These are phyloP conservation scores for Leucopsar rothschildi DNA, from an alignment of 2,113 vertebrate genomes.

Conservation along the genomic window DNA sequence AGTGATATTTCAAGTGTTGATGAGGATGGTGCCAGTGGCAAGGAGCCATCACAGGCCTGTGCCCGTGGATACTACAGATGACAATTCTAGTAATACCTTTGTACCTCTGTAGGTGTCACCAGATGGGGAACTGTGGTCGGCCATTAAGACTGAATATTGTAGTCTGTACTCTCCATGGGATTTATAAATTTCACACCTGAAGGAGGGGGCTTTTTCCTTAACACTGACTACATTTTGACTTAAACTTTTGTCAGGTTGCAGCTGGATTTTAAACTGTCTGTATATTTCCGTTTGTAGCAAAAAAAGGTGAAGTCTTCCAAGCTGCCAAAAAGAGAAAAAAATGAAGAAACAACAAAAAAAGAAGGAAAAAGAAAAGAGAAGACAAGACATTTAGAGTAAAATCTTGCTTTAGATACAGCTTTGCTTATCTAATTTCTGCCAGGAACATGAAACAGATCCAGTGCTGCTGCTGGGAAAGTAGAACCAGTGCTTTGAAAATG, in stretches of 20 bases:
- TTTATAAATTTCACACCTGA: neutral
- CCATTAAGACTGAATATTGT: neutral
- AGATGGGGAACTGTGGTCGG: neutral
- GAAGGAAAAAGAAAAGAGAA: slow-evolving; percentile 84
- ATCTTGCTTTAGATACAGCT: neutral
- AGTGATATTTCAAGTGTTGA: neutral
- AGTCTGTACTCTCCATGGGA: neutral
- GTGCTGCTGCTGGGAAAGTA: neutral
- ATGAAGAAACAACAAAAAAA: slow-evolving; percentile 77
- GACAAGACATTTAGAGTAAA: slow-evolving; percentile 60
- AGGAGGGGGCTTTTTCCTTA: neutral
- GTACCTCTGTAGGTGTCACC: fast-evolving
- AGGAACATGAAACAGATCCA: neutral
- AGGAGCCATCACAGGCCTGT: neutral
- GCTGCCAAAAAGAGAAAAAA: slow-evolving; percentile 77
- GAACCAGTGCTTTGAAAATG: neutral
- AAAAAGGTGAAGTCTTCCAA: slow-evolving; percentile 86
- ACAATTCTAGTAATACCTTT: no score
- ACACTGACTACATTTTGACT: neutral
- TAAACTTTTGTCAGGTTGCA: neutral
- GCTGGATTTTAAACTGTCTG: neutral
- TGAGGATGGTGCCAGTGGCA: neutral
- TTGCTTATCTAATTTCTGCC: neutral
- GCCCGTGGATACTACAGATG: neutral
- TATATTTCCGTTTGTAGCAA: slow-evolving; percentile 67